Conservation (phyloP, 2,113 vertebrate genomes). For the Mystacornis crossleyi region DNA sequence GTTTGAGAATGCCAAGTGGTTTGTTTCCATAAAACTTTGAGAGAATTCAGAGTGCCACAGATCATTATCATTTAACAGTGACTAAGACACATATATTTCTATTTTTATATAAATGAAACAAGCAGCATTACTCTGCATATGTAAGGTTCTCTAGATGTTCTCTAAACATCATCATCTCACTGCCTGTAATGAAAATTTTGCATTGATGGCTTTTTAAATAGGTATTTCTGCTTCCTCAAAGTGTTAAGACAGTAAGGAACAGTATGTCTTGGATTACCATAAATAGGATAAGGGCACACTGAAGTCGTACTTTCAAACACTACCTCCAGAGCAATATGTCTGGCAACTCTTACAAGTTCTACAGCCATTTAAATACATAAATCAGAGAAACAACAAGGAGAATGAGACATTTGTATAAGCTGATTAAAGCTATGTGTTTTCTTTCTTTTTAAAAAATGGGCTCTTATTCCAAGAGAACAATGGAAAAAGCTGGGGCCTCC, state of each 20-base stretch:
- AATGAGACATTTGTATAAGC: background rate
- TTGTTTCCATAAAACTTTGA: background rate
- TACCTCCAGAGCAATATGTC: background rate
- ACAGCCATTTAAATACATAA: background rate
- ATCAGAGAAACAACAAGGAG: background rate
- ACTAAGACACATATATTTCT: background rate
- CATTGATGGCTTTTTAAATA: background rate
- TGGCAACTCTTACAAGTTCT: background rate
- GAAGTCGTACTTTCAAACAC: background rate
- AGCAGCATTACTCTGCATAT: background rate
- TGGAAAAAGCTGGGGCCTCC: background rate
- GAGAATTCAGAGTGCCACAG: background rate
- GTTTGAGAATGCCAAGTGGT: background rate
- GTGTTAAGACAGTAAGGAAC: background rate
- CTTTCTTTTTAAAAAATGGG: background rate
- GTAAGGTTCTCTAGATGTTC: background rate
- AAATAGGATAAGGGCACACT: background rate
- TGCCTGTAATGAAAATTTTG: background rate
- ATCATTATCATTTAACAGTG: background rate
- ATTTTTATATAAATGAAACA: background rate
- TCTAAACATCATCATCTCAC: background rate
- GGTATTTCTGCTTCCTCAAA: background rate
- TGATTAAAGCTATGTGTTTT: background rate
- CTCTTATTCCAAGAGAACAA: background rate
- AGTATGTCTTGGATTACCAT: background rate